Conservation (phyloP, 2,113 vertebrate genomes). For the Leucoraja erinaceus region DNA sequence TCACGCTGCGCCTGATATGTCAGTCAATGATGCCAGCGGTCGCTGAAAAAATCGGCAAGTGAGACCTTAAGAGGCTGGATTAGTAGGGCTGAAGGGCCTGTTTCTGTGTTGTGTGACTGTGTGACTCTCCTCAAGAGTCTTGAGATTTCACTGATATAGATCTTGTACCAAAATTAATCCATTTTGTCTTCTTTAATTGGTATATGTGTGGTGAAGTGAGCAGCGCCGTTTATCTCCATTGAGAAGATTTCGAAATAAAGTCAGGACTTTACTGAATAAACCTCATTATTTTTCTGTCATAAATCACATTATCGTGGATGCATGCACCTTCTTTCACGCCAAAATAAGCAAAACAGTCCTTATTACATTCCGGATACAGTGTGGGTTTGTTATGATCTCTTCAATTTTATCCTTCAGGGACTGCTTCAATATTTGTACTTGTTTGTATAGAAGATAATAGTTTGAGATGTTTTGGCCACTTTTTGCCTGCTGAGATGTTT, state of each 20-base stretch:
- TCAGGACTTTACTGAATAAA: constrained; percentile 8
- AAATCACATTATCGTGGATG: not conserved
- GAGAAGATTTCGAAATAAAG: not conserved
- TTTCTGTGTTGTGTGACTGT: too few relatives aligned
- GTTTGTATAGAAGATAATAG: not conserved
- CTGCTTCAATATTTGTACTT: not conserved
- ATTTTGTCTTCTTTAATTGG: constrained; percentile 27
- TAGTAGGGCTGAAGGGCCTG: too few relatives aligned
- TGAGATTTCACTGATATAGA: not conserved
- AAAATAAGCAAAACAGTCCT: not conserved
- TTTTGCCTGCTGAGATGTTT: not conserved
- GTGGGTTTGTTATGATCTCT: not conserved
- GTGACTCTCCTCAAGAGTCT: too few relatives aligned
- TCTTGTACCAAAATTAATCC: constrained; percentile 2
- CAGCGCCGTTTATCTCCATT: not conserved
- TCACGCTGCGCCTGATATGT: too few relatives aligned
- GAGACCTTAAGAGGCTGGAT: too few relatives aligned
- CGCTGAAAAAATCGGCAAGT: too few relatives aligned
- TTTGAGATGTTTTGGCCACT: not conserved
- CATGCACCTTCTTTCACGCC: not conserved
- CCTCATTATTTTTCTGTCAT: constrained; percentile 36
- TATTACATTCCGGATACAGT: not conserved
- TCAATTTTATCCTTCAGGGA: not conserved
- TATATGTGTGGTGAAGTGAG: not conserved
- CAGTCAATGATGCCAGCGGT: too few relatives aligned